Percentiles rank a stretch among this genome's conserved stretches.
These are phyloP conservation scores for Leptopterna dolabrata DNA, from an alignment of 2,888 invertebrate species.

Conservation along the genomic window DNA sequence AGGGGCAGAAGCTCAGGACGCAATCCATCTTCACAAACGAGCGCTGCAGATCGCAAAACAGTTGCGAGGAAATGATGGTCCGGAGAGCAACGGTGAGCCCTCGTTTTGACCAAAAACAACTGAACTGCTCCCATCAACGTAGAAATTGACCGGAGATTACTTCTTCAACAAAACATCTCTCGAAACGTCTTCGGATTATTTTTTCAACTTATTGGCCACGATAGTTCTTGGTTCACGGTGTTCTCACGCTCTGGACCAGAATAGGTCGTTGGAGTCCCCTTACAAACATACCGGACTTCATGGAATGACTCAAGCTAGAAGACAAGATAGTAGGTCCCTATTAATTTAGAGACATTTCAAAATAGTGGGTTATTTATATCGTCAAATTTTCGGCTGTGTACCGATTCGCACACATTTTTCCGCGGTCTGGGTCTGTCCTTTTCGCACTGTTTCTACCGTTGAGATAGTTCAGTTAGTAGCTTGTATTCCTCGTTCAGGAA, in stretches of 20 bases:
- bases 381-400: too few relatives aligned
- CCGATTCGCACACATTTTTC: too few relatives aligned
- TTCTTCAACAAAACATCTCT: background rate
- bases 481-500: too few relatives aligned
- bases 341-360: too few relatives aligned
- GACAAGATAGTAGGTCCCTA: too few relatives aligned
- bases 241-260: background rate
- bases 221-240: background rate
- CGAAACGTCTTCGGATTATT: background rate
- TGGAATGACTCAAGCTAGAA: too few relatives aligned
- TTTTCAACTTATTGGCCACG: background rate
- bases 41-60: constrained; percentile 15
- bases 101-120: background rate
- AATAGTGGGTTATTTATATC: too few relatives aligned
- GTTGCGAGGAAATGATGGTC: background rate
- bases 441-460: too few relatives aligned
- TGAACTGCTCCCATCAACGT: background rate
- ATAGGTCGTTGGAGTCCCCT: too few relatives aligned
- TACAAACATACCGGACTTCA: too few relatives aligned
- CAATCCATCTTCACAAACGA: constrained; percentile 24
- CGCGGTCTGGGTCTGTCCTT: too few relatives aligned
- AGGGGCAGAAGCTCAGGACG: background rate
- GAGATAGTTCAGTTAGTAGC: too few relatives aligned
- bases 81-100: background rate
- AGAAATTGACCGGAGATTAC: constrained; percentile 7